Conservation (phyloP, 1,140 invertebrate genomes). For the Zaprionus capensis region DNA sequence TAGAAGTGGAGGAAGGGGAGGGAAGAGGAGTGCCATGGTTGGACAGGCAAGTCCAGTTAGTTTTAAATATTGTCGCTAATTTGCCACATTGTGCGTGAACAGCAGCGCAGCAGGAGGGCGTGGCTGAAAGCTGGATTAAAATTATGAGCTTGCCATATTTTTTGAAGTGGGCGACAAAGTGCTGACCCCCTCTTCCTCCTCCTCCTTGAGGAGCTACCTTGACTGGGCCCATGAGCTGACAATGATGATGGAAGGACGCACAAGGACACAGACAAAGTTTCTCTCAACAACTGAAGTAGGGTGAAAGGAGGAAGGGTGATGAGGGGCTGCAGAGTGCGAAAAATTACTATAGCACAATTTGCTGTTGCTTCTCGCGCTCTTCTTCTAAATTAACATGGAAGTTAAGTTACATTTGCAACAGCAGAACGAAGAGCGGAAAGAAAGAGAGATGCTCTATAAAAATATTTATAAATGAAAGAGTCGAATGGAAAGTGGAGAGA, state of each 20-base stretch:
- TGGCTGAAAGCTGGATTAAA: conserved; percentile 73
- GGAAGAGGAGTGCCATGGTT: conserved; percentile 9
- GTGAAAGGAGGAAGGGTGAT: not conserved
- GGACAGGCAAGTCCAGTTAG: conserved; percentile 61
- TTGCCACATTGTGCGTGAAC: conserved; percentile 77
- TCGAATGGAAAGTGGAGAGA: not conserved
- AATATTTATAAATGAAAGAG: not conserved
- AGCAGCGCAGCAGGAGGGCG: conserved; percentile 23
- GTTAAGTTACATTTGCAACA: conserved; percentile 6
- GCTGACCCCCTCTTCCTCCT: not conserved
- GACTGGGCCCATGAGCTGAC: conserved; percentile 27
- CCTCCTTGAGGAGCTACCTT: not conserved
- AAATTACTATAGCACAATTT: conserved; percentile 41
- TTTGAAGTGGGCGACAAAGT: conserved; percentile 68
- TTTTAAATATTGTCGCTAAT: conserved; percentile 82
- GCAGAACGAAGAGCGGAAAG: not conserved
- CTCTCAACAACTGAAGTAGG: conserved; percentile 27
- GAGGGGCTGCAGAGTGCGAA: conserved; percentile 32
- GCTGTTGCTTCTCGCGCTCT: not conserved
- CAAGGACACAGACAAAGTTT: conserved; percentile 30
- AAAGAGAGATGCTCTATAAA: not conserved
- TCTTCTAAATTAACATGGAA: conserved; percentile 29
- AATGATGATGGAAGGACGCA: conserved; percentile 35
- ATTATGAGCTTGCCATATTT: conserved; percentile 80
- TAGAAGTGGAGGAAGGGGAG: not conserved